These are phyloP conservation scores for Lichenostomus cassidix DNA, from an alignment of 2,113 vertebrate genomes.

Conservation along the genomic window DNA sequence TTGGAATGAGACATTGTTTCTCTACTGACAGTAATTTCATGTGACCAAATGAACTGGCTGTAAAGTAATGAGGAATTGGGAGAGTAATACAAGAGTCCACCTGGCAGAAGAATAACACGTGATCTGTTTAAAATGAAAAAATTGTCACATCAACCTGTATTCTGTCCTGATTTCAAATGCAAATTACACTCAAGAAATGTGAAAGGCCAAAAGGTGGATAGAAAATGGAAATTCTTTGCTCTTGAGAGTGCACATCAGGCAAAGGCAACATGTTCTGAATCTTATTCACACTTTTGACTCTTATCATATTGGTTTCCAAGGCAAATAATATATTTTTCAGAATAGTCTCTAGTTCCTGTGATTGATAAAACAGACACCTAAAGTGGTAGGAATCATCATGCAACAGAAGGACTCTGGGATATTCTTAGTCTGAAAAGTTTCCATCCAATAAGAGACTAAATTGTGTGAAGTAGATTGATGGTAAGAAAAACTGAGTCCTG, in stretches of 20 bases:
- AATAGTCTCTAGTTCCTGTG: neutral
- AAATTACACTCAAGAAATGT: neutral
- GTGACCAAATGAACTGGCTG: neutral
- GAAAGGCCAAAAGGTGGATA: neutral
- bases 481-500: constrained; percentile 39
- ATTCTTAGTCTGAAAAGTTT: constrained; percentile 9
- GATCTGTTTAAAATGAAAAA: neutral
- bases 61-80: neutral
- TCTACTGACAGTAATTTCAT: neutral
- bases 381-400: neutral
- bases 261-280: neutral
- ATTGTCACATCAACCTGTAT: neutral
- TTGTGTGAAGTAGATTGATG: constrained; percentile 4
- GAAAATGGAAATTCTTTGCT: neutral
- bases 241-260: neutral
- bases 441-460: constrained; percentile 10
- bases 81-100: neutral
- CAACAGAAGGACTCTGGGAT: constrained; percentile 4
- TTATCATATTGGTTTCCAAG: neutral
- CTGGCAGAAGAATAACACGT: neutral
- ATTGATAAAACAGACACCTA: neutral
- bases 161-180: neutral
- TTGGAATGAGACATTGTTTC: constrained; percentile 6
- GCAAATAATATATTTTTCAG: constrained; percentile 12
- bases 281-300: neutral